Base-by-base conservation (phyloP, 2,113 vertebrate species). In the Alligator mississippiensis region DNA sequence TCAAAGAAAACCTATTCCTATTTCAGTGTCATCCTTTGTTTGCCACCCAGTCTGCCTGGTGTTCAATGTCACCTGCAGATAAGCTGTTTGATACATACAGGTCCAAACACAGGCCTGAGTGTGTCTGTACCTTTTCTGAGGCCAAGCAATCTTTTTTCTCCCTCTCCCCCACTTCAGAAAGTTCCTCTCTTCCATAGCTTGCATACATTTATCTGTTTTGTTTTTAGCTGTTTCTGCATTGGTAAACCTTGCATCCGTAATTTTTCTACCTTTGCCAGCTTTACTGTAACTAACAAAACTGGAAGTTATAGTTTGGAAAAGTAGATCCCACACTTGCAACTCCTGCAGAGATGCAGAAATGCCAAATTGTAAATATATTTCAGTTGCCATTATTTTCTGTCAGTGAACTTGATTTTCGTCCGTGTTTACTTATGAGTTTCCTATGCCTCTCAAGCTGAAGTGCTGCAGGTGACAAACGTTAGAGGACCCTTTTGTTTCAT, bases 31-130 rank as follows among this genome's bases (percentile, higher is more conserved):
- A 8, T 14, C 19, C 57, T 2, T 79, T 90, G 15, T 2, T 79
- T 90, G 15, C 6, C 11, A 15, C 27, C 64, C 82, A 22, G 2
- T 80, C 47, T 90, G 15, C 27, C 27, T 55, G 24, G 22, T 84
- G 47, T 8, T 12, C 5, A 3, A 0, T 18, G 28, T 80, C 61
- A 89, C n/a, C 74, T 60, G 24, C 15, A 25, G 24, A 15, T 83
- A 55, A 47, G 38, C 28, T 25, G 9, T 4, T 1, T 17, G 59
- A 12, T 80, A 74, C 54, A 1, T 83, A 19, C 85, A 14, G 10
- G 10, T 84, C 84, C 81, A 15, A 34, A 10, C 0, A 0, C 38
- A 16, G 55, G 88, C 30, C 30, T 6, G 6, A 4, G 25, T 15
- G 11, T 6, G 54, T 80, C 5, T 0, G 0, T 83, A 47, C 47